Evolutionary conservation across 1,140 invertebrate genomes (phyloP), one percentile per base, ranked within the genome.

Genomic region (Portunus trituberculatus): DNA sequence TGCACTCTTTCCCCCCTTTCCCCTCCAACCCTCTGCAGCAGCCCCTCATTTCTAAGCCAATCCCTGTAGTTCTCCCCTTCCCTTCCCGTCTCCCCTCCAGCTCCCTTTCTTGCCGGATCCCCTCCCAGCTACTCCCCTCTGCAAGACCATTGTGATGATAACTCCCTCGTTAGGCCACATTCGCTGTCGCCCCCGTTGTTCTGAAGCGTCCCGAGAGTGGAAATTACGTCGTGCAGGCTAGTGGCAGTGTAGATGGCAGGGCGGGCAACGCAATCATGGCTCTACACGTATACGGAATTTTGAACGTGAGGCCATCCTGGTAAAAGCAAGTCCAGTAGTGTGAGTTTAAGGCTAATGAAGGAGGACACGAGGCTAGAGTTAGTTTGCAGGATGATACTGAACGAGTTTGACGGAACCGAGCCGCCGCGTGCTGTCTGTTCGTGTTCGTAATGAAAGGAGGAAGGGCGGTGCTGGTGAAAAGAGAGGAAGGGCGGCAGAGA

Each of bases 121-220:
- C 67, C 67, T 76, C 67, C 67, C 67, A 20, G 67, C 67, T 25
- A 76, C 67, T 76, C 67, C 67, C 67, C 67, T 76, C 67, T 76
- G 67, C 67, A 76, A 76, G 67, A 20, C 67, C 67, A 76, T 76
- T 76, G 67, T 76, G 67, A 76, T 76, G 67, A 76, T 76, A 76
- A 76, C 67, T 76, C 67, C 67, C 67, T 76, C 67, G 67, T 76
- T 76, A 76, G 67, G 67, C 67, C 67, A n/a, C 16, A 76, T 76
- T 76, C 67, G 67, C 67, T 76, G 67, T 76, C 67, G n/a, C 20
- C 67, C 25, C 67, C 67, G 67, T 76, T 76, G 67, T 76, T 76
- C 67, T 76, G 67, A 25, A 76, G 67, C 16, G 67, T 76, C 67
- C 67, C n/a, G 67, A 25, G 67, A 76, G 67, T 76, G 67, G 25